Evolutionary conservation across 2,888 invertebrate genomes (phyloP).

Genomic region (Hybos culiciformis): DNA sequence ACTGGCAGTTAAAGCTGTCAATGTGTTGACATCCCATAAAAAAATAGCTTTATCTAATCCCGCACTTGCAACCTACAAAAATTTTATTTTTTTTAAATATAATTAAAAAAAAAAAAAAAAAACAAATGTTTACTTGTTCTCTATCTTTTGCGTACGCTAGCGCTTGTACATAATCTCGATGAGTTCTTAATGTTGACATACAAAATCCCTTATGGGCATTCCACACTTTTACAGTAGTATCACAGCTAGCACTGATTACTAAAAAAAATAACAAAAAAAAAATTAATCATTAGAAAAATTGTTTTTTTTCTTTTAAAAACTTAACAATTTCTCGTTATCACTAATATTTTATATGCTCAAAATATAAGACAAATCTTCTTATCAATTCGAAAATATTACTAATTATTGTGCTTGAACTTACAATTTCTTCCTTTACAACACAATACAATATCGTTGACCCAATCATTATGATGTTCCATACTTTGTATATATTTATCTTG

Average conservation of each 20-base stretch:
- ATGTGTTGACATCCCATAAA: conserved; percentile 96
- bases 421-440: conserved; percentile 94
- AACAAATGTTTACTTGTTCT: conserved; percentile 77
- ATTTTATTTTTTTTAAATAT: not conserved
- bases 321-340: not conserved
- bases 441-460: conserved; percentile 98
- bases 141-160: conserved; percentile 94
- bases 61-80: conserved; percentile 62
- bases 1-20: conserved; percentile 93
- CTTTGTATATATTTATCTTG: conserved; percentile 77
- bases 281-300: conserved; percentile 6
- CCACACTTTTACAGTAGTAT: conserved; percentile 99
- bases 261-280: conserved; percentile 10
- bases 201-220: conserved; percentile 98
- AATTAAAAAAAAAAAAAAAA: not conserved
- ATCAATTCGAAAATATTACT: too few relatives aligned
- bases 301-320: not conserved
- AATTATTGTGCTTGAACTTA: too few relatives aligned
- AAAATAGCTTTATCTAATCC: conserved; percentile 94
- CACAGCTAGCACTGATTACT: conserved; percentile 98
- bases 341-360: not conserved
- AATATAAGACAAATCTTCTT: not conserved
- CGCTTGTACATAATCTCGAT: conserved; percentile 97
- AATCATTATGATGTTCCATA: conserved; percentile 99
- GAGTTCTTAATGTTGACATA: conserved; percentile 95